Base-by-base conservation (phyloP, 2,888 invertebrate species). In the Eudemis profundana region DNA sequence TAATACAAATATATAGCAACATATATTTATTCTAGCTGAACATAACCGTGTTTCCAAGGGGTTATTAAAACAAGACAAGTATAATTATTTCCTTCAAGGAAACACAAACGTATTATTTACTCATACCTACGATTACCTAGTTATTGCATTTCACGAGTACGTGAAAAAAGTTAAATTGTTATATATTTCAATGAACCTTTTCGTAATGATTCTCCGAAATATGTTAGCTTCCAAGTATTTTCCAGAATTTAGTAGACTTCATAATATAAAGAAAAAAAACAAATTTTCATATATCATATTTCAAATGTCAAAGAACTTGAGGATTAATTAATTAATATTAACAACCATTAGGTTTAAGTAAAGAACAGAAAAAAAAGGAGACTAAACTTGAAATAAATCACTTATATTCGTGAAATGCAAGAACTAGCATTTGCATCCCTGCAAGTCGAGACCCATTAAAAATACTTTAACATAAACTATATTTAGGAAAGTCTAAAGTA, bases 381-480 rank as follows among this genome's bases (percentile, higher is more conserved):
- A 49, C 29, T n/a, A 23, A 40, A 40, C 40, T 54, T 15, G 8
- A 36, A 53, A 38, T 12, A 54, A 15, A 15, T 8, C 21, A 19
- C 5, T 15, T 4, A 42, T n/a, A 29, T 42, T 29, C 17, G 17
- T 8, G 23, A 42, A 44, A 42, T 42, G 27, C 42, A 29, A 44
- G 42, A 27, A n/a, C 56, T 17, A 19, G 27, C 17, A 50, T 12
- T 50, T 42, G 38, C 21, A 17, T 8, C 54, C 17, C 27, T n/a
- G 14, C 21, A 23, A 53, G 29, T 33, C 36, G 21, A 57, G 42
- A 42, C 42, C 36, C 36, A 59, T 42, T 50, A 27, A 42, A 63
- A 56, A 54, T 54, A 57, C 63, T 57, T 23, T 19, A 33, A 21
- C 19, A 12, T 47, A 62, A 38, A 64, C 42, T 59, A 56, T 66